These are phyloP conservation scores for Lota lota DNA, from an alignment of 2,113 vertebrate species.

Conservation along the genomic window DNA sequence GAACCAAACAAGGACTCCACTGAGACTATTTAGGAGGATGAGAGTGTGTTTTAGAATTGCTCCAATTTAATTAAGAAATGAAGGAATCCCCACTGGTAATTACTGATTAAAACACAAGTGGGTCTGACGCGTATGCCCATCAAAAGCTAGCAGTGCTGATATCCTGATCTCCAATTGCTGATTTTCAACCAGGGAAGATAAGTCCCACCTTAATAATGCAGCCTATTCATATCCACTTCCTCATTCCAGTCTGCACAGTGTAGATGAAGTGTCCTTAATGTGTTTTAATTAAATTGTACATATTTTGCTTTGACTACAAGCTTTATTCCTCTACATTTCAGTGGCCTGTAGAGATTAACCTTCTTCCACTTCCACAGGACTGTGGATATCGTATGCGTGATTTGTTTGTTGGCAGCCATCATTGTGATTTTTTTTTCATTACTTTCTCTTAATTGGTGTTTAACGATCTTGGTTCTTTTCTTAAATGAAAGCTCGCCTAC, in stretches of 20 bases:
- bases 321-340: constrained; percentile 36
- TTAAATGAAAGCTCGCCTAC: no score
- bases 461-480: no score
- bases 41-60: constrained; percentile 69
- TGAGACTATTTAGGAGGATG: constrained; percentile 62
- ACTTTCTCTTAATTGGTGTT: no score
- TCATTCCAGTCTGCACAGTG: constrained; percentile 27
- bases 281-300: constrained; percentile 2
- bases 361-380: no score
- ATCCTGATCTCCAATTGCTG: constrained; percentile 72
- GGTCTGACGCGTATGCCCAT: constrained; percentile 66
- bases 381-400: no score
- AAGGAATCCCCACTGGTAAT: constrained; percentile 69
- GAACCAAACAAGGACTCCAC: constrained; percentile 62
- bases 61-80: constrained; percentile 73
- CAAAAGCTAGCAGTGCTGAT: constrained; percentile 69
- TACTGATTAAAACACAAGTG: constrained; percentile 72
- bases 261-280: background rate
- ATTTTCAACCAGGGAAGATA: constrained; percentile 70
- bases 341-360: constrained; percentile 48
- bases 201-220: constrained; percentile 64
- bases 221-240: constrained; percentile 49
- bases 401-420: no score
- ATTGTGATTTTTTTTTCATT: no score
- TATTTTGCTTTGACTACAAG: constrained; percentile 21